phyloP scores from a whole-genome alignment of 1,140 invertebrate species.

The Thrips palmi region DNA sequence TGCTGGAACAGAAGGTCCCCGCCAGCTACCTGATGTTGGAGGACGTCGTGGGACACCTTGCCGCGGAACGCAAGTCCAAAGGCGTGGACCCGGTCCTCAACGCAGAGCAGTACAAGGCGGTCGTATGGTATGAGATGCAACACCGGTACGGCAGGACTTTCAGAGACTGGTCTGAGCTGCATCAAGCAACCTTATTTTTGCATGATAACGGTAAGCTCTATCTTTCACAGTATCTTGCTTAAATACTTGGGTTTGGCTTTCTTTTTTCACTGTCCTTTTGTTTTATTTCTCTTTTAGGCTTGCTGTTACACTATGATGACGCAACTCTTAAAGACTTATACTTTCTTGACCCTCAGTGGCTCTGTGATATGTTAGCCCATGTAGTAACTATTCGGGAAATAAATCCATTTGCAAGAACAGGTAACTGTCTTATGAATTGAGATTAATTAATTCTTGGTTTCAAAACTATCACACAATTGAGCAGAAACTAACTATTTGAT shows the following conservation, averaged over 20 bases:
- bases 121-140: slow-evolving; percentile 50
- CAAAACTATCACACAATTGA: neutral
- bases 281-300: slow-evolving; percentile 32
- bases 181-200: slow-evolving; percentile 89
- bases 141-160: slow-evolving; percentile 30
- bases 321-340: slow-evolving; percentile 85
- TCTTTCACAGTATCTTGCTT: too few species aligned
- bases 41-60: slow-evolving; percentile 69
- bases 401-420: slow-evolving; percentile 83
- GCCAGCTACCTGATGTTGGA: slow-evolving; percentile 89
- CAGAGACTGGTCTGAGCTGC: slow-evolving; percentile 74
- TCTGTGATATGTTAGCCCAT: slow-evolving; percentile 92
- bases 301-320: slow-evolving; percentile 96
- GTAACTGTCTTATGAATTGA: slow-evolving; percentile 18
- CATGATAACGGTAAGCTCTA: slow-evolving; percentile 75
- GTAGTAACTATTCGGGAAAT: slow-evolving; percentile 92
- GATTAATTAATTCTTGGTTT: slow-evolving; percentile 2
- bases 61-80: slow-evolving; percentile 42
- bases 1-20: slow-evolving; percentile 88
- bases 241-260: neutral
- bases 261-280: neutral
- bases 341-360: slow-evolving; percentile 94
- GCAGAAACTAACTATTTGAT: slow-evolving; percentile 1
- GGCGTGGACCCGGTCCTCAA: slow-evolving; percentile 73
- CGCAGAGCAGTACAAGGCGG: slow-evolving; percentile 62